phyloP scores from a whole-genome alignment of 2,888 invertebrate species.

The Pediacus dermestoides region DNA sequence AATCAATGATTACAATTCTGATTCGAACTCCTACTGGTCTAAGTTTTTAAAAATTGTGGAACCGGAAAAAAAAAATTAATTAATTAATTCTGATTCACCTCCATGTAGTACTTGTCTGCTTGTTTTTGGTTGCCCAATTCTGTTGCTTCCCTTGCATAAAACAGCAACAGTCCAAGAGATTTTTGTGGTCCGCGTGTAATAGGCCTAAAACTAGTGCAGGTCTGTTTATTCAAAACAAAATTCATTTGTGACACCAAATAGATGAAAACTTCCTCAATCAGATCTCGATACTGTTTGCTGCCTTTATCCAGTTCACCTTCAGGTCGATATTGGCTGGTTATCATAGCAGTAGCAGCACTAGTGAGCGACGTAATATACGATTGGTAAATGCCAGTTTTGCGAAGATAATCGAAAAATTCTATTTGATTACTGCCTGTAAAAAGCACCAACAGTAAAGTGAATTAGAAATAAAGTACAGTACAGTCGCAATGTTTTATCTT shows the following conservation, averaged over 20 bases:
- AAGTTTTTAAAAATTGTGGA: slow-evolving; percentile 3
- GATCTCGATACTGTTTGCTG: slow-evolving; percentile 28
- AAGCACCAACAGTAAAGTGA: slow-evolving; percentile 19
- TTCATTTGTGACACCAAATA: slow-evolving; percentile 41
- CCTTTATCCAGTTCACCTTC: slow-evolving; percentile 20
- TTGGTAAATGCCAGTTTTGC: slow-evolving; percentile 33
- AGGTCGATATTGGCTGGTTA: slow-evolving; percentile 31
- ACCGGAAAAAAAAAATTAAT: not conserved
- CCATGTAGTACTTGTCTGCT: slow-evolving; percentile 42
- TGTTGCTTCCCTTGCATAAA: slow-evolving; percentile 44
- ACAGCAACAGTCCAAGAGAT: slow-evolving; percentile 25
- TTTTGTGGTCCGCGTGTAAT: slow-evolving; percentile 14
- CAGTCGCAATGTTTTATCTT: slow-evolving; percentile 22
- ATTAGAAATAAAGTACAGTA: too few relatives aligned
- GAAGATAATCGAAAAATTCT: slow-evolving; percentile 32
- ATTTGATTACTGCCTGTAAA: slow-evolving; percentile 19
- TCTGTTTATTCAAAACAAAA: slow-evolving; percentile 34
- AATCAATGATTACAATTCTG: too few relatives aligned
- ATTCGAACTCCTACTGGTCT: too few relatives aligned
- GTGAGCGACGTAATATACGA: slow-evolving; percentile 37
- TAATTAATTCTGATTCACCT: slow-evolving; percentile 28
- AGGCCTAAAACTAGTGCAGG: slow-evolving; percentile 25
- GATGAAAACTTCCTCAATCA: slow-evolving; percentile 39
- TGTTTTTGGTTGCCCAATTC: slow-evolving; percentile 35
- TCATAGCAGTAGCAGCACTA: slow-evolving; percentile 32